Evolutionary conservation across 2,113 vertebrate genomes (phyloP).

Genomic region (Perognathus longimembris): DNA sequence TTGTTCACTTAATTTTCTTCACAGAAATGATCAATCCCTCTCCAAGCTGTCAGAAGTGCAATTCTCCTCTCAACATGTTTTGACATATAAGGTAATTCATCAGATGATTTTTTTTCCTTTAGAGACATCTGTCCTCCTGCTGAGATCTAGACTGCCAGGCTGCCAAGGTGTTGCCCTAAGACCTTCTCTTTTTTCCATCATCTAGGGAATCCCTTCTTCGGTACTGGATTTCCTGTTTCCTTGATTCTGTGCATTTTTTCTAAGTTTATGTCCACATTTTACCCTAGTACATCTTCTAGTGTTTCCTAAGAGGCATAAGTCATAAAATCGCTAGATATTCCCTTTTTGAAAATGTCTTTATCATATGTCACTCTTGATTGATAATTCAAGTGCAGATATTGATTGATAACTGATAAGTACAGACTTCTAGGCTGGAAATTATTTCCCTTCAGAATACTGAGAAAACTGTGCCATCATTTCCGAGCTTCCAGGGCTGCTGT

Average conservation of each 20-base stretch:
- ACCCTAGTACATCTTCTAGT: slow-evolving; percentile 5
- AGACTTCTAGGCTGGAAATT: slow-evolving; percentile 45
- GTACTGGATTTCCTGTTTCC: slow-evolving; percentile 18
- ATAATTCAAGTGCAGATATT: neutral
- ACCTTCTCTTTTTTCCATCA: neutral
- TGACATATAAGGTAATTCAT: slow-evolving; percentile 14
- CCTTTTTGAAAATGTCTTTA: slow-evolving; percentile 11
- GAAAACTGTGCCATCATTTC: neutral
- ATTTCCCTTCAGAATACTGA: slow-evolving; percentile 44
- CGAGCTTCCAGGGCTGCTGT: slow-evolving; percentile 9
- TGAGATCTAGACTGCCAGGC: neutral
- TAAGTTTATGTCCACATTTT: slow-evolving; percentile 4
- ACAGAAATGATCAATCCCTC: neutral
- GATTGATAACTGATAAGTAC: neutral
- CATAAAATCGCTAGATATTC: slow-evolving; percentile 30
- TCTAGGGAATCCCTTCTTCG: slow-evolving; percentile 24
- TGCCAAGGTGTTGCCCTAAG: neutral
- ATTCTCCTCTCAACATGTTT: slow-evolving; percentile 36
- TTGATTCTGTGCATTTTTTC: neutral
- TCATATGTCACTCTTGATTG: neutral
- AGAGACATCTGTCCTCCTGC: neutral
- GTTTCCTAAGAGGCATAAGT: neutral
- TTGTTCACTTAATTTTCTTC: slow-evolving; percentile 47
- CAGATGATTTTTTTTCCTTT: neutral
- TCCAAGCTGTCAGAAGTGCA: slow-evolving; percentile 20